These are phyloP conservation scores for Rallus crepitans DNA, from an alignment of 2,797 vertebrate species.

Conservation along the genomic window DNA sequence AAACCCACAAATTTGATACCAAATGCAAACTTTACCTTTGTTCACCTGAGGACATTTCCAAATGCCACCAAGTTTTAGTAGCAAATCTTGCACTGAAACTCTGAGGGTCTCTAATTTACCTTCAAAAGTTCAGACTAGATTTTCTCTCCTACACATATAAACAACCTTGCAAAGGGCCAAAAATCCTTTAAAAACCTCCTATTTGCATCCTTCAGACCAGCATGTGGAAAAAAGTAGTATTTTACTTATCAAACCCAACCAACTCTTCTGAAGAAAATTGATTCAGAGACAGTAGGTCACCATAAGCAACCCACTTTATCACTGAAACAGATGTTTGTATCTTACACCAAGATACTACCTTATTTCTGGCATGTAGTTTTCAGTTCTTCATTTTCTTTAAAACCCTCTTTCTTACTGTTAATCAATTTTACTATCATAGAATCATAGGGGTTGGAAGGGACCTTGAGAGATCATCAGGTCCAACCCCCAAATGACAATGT, in stretches of 20 bases:
- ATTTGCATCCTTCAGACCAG: not conserved
- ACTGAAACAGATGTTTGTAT: not conserved
- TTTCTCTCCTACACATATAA: not conserved
- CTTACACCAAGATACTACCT: not conserved
- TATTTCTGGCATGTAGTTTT: not conserved
- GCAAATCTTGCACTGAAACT: not conserved
- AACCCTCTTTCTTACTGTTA: not conserved
- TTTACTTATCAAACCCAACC: not conserved
- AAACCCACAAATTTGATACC: not conserved
- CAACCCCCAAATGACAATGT: not conserved
- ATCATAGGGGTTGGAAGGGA: too few relatives aligned
- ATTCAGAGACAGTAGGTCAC: not conserved
- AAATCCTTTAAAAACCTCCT: not conserved
- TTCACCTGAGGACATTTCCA: not conserved
- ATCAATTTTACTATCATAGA: not conserved
- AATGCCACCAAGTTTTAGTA: not conserved
- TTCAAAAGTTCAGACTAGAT: not conserved
- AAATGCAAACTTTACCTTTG: not conserved
- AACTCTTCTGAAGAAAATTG: not conserved
- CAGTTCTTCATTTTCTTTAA: not conserved
- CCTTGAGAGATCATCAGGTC: too few relatives aligned
- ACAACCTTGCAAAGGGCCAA: not conserved
- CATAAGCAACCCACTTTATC: not conserved
- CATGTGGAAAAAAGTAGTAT: not conserved
- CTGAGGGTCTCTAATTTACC: not conserved